These are phyloP conservation scores for Andrena haemorrhoa DNA, from an alignment of 2,888 invertebrate genomes.

Conservation along the genomic window DNA sequence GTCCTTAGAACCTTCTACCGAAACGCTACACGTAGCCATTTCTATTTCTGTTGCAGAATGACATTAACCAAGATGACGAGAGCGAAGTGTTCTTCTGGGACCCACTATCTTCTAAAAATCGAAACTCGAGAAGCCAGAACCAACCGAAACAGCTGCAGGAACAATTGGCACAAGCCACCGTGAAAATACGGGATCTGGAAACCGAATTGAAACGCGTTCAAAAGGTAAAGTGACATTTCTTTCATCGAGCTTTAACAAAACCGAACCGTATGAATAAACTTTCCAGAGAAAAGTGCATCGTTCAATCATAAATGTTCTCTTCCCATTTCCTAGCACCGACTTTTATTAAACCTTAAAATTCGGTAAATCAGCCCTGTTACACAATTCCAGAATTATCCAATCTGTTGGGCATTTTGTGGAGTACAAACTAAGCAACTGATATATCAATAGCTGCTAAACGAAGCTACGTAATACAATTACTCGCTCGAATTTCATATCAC, in stretches of 20 bases:
- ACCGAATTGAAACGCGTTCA: conserved; percentile 76
- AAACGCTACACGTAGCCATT: background rate
- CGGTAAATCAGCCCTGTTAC: no score
- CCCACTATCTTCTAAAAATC: conserved; percentile 72
- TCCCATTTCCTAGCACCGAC: background rate
- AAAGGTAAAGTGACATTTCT: conserved; percentile 66
- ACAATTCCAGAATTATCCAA: background rate
- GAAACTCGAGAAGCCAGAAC: conserved; percentile 72
- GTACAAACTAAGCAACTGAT: background rate
- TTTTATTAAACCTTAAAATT: no score
- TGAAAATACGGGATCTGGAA: conserved; percentile 81
- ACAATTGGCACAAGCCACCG: conserved; percentile 81
- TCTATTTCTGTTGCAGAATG: conserved; percentile 73
- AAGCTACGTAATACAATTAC: background rate
- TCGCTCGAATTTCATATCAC: background rate
- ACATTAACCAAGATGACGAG: conserved; percentile 73
- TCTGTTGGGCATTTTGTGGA: background rate
- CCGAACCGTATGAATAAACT: background rate
- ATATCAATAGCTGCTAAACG: background rate
- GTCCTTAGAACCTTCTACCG: background rate
- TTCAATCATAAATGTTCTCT: background rate
- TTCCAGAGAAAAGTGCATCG: background rate
- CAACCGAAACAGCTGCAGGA: conserved; percentile 78
- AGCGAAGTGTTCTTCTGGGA: conserved; percentile 82
- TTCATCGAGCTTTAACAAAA: background rate